These are phyloP conservation scores for Stenotaenia linearis DNA, from an alignment of 2,888 invertebrate genomes.

Conservation along the genomic window DNA sequence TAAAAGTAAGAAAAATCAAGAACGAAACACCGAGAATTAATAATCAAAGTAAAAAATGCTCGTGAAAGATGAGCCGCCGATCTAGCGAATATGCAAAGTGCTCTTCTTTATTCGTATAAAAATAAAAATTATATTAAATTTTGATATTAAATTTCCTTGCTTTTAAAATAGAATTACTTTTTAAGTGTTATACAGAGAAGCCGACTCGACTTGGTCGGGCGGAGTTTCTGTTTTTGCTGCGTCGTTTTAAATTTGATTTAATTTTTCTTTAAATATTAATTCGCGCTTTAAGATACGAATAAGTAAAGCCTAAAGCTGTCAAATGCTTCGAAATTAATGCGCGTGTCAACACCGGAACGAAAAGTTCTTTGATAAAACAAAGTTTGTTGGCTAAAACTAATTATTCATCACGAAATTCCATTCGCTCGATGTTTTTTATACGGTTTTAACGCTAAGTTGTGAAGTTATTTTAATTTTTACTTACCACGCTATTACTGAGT, in stretches of 20 bases:
- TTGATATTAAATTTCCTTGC: background rate
- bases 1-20: background rate
- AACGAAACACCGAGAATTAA: background rate
- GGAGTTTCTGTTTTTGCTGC: background rate
- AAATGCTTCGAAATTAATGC: too few relatives aligned
- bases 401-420: background rate
- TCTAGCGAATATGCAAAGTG: background rate
- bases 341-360: too few relatives aligned
- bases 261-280: too few relatives aligned
- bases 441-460: too few relatives aligned
- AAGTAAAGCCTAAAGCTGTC: too few relatives aligned
- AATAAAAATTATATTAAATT: background rate
- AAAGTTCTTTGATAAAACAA: too few relatives aligned
- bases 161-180: background rate
- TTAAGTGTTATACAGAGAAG: background rate
- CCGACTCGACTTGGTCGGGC: background rate
- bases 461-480: background rate
- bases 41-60: background rate
- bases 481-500: slow-evolving; percentile 19
- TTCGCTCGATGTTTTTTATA: too few relatives aligned
- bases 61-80: background rate
- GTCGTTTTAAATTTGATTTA: background rate
- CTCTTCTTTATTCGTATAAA: background rate
- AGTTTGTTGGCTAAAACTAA: too few relatives aligned
- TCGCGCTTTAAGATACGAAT: too few relatives aligned